A percentile compares a stretch with the other conserved stretches of the same genome.
phyloP scores from a whole-genome alignment of 23 tunicate genomes.

The Corella eumyota region DNA sequence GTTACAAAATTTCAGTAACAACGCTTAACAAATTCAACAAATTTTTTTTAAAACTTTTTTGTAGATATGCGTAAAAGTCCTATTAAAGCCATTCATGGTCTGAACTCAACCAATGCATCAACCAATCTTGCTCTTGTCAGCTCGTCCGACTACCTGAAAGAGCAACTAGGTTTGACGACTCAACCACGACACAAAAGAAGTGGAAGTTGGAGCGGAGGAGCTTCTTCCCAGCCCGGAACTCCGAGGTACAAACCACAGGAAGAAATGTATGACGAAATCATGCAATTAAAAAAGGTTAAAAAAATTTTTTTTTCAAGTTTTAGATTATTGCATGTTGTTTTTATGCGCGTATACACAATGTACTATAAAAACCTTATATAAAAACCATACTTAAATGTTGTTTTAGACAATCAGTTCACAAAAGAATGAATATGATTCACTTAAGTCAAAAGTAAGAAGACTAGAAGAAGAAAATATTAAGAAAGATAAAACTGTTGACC shows the following conservation, averaged over 20 bases:
- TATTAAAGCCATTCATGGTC: slow-evolving; percentile 8
- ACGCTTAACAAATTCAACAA: no score
- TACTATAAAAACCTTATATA: neutral
- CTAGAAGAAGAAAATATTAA: slow-evolving; percentile 40
- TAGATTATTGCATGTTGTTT: neutral
- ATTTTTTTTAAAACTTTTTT: no score
- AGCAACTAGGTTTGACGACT: slow-evolving; percentile 27
- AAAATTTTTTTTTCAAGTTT: neutral
- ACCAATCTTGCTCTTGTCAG: slow-evolving; percentile 35
- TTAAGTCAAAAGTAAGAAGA: slow-evolving; percentile 39
- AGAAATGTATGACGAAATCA: slow-evolving; percentile 61
- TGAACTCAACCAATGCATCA: neutral
- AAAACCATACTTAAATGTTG: neutral
- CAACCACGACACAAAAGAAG: slow-evolving; percentile 21
- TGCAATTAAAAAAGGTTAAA: slow-evolving; percentile 31
- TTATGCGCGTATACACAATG: no score
- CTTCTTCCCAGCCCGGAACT: slow-evolving; percentile 15
- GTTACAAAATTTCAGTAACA: no score
- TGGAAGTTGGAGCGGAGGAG: slow-evolving; percentile 8
- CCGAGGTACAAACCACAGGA: slow-evolving; percentile 59
- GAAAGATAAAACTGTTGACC: slow-evolving; percentile 37
- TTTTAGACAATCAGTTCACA: slow-evolving; percentile 15
- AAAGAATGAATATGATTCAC: slow-evolving; percentile 33
- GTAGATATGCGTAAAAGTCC: slow-evolving; percentile 8
- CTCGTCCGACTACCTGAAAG: slow-evolving; percentile 35